phyloP scores from a whole-genome alignment of 1,140 invertebrate genomes.

The Radopholus similis region DNA sequence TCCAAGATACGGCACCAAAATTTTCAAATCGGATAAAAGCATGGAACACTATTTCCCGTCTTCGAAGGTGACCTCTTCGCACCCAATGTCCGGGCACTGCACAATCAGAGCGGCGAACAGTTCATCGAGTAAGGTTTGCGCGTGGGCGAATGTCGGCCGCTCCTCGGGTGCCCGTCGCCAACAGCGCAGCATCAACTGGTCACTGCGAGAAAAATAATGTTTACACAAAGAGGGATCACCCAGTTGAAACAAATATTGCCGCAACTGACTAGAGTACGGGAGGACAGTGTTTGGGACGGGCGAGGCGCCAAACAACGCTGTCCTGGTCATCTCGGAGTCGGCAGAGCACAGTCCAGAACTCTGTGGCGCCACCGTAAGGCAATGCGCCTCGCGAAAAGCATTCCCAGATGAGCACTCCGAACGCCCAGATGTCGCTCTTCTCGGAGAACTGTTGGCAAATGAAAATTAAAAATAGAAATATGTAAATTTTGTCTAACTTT shows the following conservation, averaged over 20 bases:
- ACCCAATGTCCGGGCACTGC: neutral
- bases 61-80: no score
- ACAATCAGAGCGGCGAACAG: neutral
- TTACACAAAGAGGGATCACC: neutral
- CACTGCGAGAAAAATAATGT: slow-evolving; percentile 16
- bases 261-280: slow-evolving; percentile 65
- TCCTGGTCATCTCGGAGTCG: neutral
- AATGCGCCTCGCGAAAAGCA: slow-evolving; percentile 23
- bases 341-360: neutral
- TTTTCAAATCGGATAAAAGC: no score
- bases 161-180: slow-evolving; percentile 17
- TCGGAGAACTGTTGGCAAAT: slow-evolving; percentile 38
- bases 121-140: neutral
- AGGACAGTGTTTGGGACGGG: slow-evolving; percentile 7
- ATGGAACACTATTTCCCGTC: no score
- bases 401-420: slow-evolving; percentile 41
- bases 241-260: no score
- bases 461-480: no score
- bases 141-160: slow-evolving; percentile 7
- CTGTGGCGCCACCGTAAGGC: slow-evolving; percentile 21
- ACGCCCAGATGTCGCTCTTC: slow-evolving; percentile 36
- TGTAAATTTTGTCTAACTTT: no score
- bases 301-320: slow-evolving; percentile 56
- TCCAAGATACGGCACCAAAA: no score
- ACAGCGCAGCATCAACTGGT: slow-evolving; percentile 19